Evolutionary conservation across 2,888 invertebrate genomes (phyloP).

Genomic region (Philereme vetulata): DNA sequence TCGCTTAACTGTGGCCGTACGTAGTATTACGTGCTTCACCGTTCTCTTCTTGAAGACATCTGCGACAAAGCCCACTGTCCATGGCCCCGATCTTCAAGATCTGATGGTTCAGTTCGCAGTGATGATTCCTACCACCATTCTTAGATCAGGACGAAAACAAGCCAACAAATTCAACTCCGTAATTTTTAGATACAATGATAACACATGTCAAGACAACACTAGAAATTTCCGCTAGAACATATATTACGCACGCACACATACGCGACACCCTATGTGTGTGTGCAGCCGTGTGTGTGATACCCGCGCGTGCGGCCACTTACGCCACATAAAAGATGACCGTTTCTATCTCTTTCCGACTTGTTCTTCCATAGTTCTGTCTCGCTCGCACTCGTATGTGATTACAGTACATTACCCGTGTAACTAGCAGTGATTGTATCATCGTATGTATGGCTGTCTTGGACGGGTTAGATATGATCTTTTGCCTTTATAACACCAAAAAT

Average conservation of each 20-base stretch:
- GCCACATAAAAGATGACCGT: constrained; percentile 60
- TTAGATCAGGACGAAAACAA: too few relatives aligned
- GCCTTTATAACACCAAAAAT: too few relatives aligned
- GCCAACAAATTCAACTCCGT: neutral
- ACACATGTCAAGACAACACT: constrained; percentile 65
- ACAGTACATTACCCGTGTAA: constrained; percentile 56
- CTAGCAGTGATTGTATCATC: constrained; percentile 39
- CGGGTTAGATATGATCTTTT: too few relatives aligned
- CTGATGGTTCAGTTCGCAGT: too few relatives aligned
- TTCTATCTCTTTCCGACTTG: constrained; percentile 43
- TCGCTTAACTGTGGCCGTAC: too few relatives aligned
- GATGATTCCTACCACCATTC: too few relatives aligned
- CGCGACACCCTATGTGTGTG: constrained; percentile 34
- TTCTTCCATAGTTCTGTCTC: constrained; percentile 34
- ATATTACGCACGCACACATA: constrained; percentile 39
- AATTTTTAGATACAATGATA: constrained; percentile 52
- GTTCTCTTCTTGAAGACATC: too few relatives aligned
- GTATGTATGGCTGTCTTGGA: constrained; percentile 1
- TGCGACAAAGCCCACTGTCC: too few relatives aligned
- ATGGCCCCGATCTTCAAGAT: too few relatives aligned
- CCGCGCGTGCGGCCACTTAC: constrained; percentile 65
- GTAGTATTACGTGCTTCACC: too few relatives aligned
- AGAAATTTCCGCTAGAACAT: constrained; percentile 71
- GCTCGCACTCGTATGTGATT: constrained; percentile 55
- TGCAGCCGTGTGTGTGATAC: constrained; percentile 54